Base-by-base conservation (phyloP, 2,797 vertebrate genomes). In the Myotis planiceps region DNA sequence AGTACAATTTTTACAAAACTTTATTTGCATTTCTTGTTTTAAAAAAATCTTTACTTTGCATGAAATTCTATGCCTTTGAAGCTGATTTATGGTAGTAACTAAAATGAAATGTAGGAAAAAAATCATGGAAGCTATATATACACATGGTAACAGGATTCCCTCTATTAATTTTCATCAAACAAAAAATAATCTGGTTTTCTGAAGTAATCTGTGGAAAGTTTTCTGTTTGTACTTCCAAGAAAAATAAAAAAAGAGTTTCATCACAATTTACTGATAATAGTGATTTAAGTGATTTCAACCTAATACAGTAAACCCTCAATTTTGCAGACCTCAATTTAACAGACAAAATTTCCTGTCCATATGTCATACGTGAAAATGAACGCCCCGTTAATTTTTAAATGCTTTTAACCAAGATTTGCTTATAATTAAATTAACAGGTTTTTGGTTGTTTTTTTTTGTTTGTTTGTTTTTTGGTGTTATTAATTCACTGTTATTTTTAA, bases 21-120 rank as follows among this genome's bases (percentile, higher is more conserved):
- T 42, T 55, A 66, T 82, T 72, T 58, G 45, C 18, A 74, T 1
- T 92, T 93, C 55, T 53, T 53, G 32, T 68, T 68, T 66, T 34
- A 19, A 66, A 66, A 60, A 53, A 84, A 29, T 29, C 63, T 66
- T 29, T n/a, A 63, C 27, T 63, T 66, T 66, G 63, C 63, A 32
- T 65, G 37, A 92, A 95, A 88, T 95, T 42, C 93, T 88, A 87
- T 76, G 83, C 58, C 79, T 87, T 16, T 29, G 23, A 87, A 80
- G 12, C 68, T 90, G 27, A 63, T 58, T 66, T 88, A 39, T 83
- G 15, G 12, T 92, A 6, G 19, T 53, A 71, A 89, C 86, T 81
- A 84, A 90, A 90, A 81, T 69, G 37, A 92, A 92, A 55, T 96
- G 14, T 58, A 83, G 4, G 14, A 39, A 53, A 71, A 95, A 90